Conservation (phyloP, 2,113 vertebrate species). For the Ctenodactylus gundi region DNA sequence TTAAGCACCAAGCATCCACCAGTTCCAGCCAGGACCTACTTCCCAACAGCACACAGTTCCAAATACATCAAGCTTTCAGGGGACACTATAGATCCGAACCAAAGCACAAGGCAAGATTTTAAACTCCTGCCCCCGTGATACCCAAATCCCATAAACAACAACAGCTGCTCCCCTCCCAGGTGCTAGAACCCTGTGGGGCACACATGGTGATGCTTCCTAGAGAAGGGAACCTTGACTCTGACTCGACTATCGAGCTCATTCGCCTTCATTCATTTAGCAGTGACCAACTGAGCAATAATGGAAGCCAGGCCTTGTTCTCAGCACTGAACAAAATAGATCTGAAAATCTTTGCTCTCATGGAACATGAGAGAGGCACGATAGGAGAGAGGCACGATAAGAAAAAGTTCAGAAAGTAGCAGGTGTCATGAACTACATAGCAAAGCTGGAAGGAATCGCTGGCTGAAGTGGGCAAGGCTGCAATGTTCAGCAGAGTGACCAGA, state of each 20-base stretch:
- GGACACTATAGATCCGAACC: too few species aligned
- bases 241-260: background rate
- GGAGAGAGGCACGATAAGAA: background rate
- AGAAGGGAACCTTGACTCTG: background rate
- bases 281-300: background rate
- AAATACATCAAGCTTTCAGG: too few species aligned
- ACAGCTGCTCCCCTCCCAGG: background rate
- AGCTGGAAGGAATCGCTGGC: background rate
- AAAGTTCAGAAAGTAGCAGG: background rate
- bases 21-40: too few species aligned
- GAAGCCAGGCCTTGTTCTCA: background rate
- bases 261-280: background rate
- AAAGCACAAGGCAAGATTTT: background rate
- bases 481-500: background rate
- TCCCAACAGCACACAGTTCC: too few species aligned
- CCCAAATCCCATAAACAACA: background rate
- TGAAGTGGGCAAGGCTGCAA: background rate
- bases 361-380: background rate
- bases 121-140: background rate
- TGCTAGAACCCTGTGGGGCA: background rate
- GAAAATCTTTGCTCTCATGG: background rate
- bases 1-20: too few species aligned
- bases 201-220: background rate
- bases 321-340: background rate
- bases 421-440: background rate